These are phyloP conservation scores for Himalopsyche phryganea DNA, from an alignment of 1,140 invertebrate species.

Conservation along the genomic window DNA sequence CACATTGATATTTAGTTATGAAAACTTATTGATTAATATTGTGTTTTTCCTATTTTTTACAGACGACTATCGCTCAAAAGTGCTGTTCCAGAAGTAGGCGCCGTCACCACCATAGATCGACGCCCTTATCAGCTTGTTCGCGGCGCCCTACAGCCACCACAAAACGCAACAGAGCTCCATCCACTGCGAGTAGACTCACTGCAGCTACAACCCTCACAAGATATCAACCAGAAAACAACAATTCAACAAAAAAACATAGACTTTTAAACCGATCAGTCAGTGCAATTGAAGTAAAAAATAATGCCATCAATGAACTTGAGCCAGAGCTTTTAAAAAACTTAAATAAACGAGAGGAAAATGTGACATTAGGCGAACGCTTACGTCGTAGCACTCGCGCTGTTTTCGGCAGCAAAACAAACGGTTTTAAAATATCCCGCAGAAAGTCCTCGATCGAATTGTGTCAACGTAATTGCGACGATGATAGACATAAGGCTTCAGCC, in stretches of 20 bases:
- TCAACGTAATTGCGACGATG: not conserved
- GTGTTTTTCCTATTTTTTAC: conserved; percentile 21
- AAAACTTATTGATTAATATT: not conserved
- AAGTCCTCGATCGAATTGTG: too few species aligned
- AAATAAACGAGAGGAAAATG: not conserved
- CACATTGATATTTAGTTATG: too few species aligned
- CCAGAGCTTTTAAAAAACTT: conserved; percentile 1
- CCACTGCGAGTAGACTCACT: conserved; percentile 10
- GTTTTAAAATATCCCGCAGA: too few species aligned
- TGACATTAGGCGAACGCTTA: too few species aligned
- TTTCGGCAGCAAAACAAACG: too few species aligned
- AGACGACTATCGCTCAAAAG: conserved; percentile 27
- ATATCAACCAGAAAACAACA: conserved; percentile 10
- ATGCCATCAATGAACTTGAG: not conserved
- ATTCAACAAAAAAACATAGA: conserved; percentile 9
- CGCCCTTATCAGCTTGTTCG: not conserved
- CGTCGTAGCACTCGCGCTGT: too few species aligned
- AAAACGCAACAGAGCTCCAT: not conserved
- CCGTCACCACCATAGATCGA: not conserved
- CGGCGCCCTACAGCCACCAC: not conserved
- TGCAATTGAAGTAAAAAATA: conserved; percentile 5
- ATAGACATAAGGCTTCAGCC: conserved; percentile 26
- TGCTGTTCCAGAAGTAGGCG: conserved; percentile 17
- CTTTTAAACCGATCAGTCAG: conserved; percentile 13
- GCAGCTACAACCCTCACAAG: conserved; percentile 4